Evolutionary conservation across 2,113 vertebrate species (phyloP).

Genomic region (Felis chaus): DNA sequence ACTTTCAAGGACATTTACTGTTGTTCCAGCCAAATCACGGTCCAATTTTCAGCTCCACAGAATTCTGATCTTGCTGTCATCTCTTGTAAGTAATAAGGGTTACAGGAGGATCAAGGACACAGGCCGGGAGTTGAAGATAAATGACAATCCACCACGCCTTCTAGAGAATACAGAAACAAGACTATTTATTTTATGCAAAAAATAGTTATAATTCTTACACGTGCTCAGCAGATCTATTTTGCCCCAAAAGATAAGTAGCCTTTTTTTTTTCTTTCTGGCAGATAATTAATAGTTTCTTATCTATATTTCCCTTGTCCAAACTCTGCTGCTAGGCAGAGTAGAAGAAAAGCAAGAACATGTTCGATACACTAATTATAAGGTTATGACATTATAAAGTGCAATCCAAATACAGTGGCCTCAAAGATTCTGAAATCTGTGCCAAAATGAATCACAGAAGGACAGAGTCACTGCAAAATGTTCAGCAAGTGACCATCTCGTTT

Average conservation of each 20-base stretch:
- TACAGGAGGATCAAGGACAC: constrained; percentile 11
- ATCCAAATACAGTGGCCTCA: constrained; percentile 13
- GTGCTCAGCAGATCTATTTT: constrained; percentile 67
- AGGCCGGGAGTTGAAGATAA: constrained; percentile 66
- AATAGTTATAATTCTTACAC: constrained; percentile 62
- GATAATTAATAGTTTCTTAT: constrained; percentile 79
- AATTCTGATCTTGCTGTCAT: constrained; percentile 62
- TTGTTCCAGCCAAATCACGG: constrained; percentile 12
- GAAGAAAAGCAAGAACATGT: constrained; percentile 22
- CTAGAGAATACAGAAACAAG: constrained; percentile 63
- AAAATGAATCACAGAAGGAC: not conserved
- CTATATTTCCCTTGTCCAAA: constrained; percentile 69
- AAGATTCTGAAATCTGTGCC: constrained; percentile 35
- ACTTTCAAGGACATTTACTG: constrained; percentile 14
- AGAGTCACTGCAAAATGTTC: not conserved
- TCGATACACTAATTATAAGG: constrained; percentile 74
- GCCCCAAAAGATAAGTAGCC: constrained; percentile 68
- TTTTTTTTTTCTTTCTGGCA: constrained; percentile 56
- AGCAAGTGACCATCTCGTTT: not conserved
- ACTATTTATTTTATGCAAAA: constrained; percentile 77
- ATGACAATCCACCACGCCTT: constrained; percentile 67
- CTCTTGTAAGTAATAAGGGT: constrained; percentile 67
- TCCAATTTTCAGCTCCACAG: not conserved
- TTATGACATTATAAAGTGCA: constrained; percentile 70
- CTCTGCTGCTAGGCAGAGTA: constrained; percentile 27